A percentile compares a stretch with the other conserved stretches of the same genome.
These are phyloP conservation scores for Scaptodrosophila lebanonensis DNA, from an alignment of 1,140 invertebrate species.

Conservation along the genomic window DNA sequence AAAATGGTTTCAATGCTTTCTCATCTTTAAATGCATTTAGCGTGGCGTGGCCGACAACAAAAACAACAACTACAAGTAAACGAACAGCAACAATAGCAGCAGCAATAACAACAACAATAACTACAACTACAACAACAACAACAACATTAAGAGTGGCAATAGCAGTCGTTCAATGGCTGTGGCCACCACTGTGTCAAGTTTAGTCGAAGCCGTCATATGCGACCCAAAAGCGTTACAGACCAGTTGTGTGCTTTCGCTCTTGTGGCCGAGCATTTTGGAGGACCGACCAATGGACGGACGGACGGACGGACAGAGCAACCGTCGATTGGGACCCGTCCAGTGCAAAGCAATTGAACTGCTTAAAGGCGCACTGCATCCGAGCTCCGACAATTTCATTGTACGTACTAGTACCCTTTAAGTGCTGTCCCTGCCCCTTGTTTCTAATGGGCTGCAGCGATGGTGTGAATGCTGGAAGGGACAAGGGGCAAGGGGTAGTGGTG, in stretches of 20 bases:
- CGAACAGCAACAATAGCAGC: conserved; percentile 26
- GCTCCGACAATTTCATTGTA: conserved; percentile 29
- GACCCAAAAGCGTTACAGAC: too few species aligned
- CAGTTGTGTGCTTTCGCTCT: too few species aligned
- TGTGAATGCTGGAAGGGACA: too few species aligned
- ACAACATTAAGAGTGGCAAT: too few species aligned
- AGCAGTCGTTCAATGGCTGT: conserved; percentile 1
- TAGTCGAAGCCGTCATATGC: too few species aligned
- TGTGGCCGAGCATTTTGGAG: conserved; percentile 23
- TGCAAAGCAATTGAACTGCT: conserved; percentile 24
- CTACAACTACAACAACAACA: conserved; percentile 4
- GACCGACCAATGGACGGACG: too few species aligned
- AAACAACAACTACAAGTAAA: not conserved
- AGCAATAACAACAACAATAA: conserved; percentile 9
- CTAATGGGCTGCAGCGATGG: too few species aligned
- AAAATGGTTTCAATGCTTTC: conserved; percentile 35
- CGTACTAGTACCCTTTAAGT: conserved; percentile 23
- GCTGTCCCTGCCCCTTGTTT: too few species aligned
- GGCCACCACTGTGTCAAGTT: too few species aligned
- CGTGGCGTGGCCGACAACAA: too few species aligned
- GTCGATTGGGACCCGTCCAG: too few species aligned
- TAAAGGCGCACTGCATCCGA: conserved; percentile 10
- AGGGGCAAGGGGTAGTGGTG: conserved; percentile 7
- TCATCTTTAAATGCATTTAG: conserved; percentile 53
- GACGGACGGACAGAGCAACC: too few species aligned